Evolutionary conservation across 1,140 invertebrate genomes (phyloP), one percentile per base, ranked within the genome.

Genomic region (Diorhabda carinulata): DNA sequence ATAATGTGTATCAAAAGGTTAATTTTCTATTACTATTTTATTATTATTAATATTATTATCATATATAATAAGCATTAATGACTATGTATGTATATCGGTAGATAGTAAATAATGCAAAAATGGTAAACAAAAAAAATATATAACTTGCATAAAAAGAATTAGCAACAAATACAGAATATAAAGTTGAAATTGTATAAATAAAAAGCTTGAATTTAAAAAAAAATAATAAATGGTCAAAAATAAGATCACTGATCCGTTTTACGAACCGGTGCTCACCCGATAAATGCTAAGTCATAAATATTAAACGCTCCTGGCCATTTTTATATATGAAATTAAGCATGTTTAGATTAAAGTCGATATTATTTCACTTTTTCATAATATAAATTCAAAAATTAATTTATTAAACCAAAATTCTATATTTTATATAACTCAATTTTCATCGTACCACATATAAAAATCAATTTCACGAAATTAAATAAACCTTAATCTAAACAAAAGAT

Each of bases 1-100:
- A 73, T 8, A 6, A 71, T 66, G 44, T 56, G 71, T 73, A 75
- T 75, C 69, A 75, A 71, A 73, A 71, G 57, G 66, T 69, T 69
- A 68, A 61, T 70, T 64, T 64, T 40, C 69, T 74, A 70, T 64
- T 65, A 58, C 65, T 61, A 44, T 58, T 64, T 44, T 66, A 63
- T 61, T 62, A 62, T 56, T 56, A 67, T 25, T 25, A 25, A 25
- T 25, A 25, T 25, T 25, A 25, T 25, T 25, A 25, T 25, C 25
- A 25, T 25, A 25, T 25, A 25, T 25, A 25, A 25, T 25, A 25
- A 25, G 25, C 25, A 25, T 25, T 25, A 25, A 25, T 25, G 25
- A 25, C 25, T 25, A 25, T 25, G 25, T 25, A 25, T 25, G 25
- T 25, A 25, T 25, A 40, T 25, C 52, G 57, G 57, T 41, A 42